Conservation (phyloP, 2,797 vertebrate species). For the Artibeus lituratus region DNA sequence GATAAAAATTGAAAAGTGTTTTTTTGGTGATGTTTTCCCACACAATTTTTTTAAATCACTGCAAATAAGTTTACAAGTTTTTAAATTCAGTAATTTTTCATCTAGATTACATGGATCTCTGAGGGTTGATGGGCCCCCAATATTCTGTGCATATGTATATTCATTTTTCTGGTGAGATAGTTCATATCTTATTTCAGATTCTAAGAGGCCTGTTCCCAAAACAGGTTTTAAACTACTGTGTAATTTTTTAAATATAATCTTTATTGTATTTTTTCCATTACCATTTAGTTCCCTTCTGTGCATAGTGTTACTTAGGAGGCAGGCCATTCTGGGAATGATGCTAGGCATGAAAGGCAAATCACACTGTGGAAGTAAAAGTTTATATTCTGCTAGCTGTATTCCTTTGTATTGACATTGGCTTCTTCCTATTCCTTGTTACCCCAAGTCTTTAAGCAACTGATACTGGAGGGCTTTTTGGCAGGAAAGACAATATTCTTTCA, state of each 20-base stretch:
- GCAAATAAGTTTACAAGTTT: conserved; percentile 19
- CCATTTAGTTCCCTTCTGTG: not conserved
- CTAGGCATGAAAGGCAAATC: not conserved
- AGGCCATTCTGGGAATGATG: not conserved
- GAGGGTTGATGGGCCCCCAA: not conserved
- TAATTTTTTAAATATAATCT: not conserved
- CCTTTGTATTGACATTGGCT: not conserved
- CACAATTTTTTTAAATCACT: not conserved
- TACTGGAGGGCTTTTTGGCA: not conserved
- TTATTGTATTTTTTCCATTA: not conserved
- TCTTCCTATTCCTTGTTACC: not conserved
- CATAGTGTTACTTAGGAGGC: not conserved
- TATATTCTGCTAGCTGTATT: not conserved
- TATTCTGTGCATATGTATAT: not conserved
- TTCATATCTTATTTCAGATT: conserved; percentile 1
- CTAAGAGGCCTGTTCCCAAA: not conserved
- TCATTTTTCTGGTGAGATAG: not conserved
- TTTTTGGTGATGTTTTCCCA: not conserved
- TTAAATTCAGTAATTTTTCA: conserved; percentile 28
- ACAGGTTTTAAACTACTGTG: not conserved
- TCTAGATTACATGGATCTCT: not conserved
- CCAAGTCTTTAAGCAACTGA: not conserved
- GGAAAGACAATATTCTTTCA: conserved; percentile 1
- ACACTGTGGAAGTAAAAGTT: not conserved
- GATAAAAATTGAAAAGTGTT: conserved; percentile 4